Base-by-base conservation (phyloP, 2,888 invertebrate species). In the Dolomedes plantarius region DNA sequence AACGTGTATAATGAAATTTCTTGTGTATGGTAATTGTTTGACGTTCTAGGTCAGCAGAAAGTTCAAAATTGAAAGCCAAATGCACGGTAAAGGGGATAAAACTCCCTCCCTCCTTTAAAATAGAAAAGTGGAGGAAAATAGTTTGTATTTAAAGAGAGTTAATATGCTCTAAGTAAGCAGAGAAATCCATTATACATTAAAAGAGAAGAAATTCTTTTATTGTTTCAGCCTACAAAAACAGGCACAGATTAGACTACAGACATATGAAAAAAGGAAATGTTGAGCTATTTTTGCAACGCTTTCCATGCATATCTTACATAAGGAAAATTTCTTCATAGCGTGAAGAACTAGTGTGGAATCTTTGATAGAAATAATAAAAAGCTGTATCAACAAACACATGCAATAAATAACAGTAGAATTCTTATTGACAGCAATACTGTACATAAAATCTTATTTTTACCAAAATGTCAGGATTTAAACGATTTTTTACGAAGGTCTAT, bases 21-120 rank as follows among this genome's bases (percentile, higher is more conserved):
- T 69, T 82, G 29, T 76, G 69, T 83, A 83, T 83, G 83, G 83
- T 83, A 83, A 83, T 83, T 83, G 77, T 77, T 72, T 73, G 72
- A 65, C 67, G 77, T 72, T 64, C 62, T 7, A 28, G 32, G 76
- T 31, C 69, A 32, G 82, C 23, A 62, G 71, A 3, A n/a, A 62
- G 32, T 19, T 32, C 28, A 19, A 80, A 65, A 65, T 27, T 6
- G n/a, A 69, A 64, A 71, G 75, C 56, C 74, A 68, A 74, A 68
- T 73, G 71, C 65, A 28, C 56, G 39, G 50, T 69, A 62, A 81
- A 73, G 9, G 62, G 39, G 41, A 69, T 41, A 32, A 50, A 29
- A 31, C 68, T 72, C 5, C 46, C 9, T 11, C 46, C 46, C 79
- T 32, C 41, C 29, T 78, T 71, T 71, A 23, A 36, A 29, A 31